phyloP scores from a whole-genome alignment of 1,140 invertebrate genomes.

The Caenorhabditis tropicalis region DNA sequence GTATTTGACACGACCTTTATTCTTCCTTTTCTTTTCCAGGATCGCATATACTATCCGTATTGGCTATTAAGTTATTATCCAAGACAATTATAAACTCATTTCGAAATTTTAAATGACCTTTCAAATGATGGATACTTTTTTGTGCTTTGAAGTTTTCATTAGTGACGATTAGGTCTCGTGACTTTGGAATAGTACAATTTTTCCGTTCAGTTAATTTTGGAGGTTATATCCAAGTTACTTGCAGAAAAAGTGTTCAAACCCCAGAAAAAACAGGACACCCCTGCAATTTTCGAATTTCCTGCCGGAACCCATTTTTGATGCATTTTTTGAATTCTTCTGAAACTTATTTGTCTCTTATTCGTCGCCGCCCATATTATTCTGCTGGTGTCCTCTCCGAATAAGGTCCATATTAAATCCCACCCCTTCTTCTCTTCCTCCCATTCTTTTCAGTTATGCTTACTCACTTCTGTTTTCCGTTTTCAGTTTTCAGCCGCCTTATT shows the following conservation, averaged over 20 bases:
- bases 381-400: not conserved
- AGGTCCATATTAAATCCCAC: not conserved
- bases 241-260: too few species aligned
- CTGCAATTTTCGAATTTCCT: not conserved
- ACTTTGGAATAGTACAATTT: too few species aligned
- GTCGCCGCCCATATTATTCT: constrained; percentile 7
- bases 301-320: not conserved
- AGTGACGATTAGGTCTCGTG: too few species aligned
- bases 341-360: not conserved
- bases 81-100: not conserved
- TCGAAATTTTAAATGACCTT: not conserved
- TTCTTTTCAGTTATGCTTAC: not conserved
- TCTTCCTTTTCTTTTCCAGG: not conserved
- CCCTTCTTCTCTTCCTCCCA: not conserved
- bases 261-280: not conserved
- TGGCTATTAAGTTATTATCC: not conserved
- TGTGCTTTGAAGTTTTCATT: too few species aligned
- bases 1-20: not conserved
- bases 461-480: not conserved
- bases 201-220: too few species aligned
- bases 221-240: too few species aligned
- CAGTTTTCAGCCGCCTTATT: not conserved
- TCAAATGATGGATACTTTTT: not conserved
- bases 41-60: not conserved
- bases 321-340: not conserved